Evolutionary conservation across 2,888 invertebrate genomes (phyloP).

Genomic region (Hemaris fuciformis): DNA sequence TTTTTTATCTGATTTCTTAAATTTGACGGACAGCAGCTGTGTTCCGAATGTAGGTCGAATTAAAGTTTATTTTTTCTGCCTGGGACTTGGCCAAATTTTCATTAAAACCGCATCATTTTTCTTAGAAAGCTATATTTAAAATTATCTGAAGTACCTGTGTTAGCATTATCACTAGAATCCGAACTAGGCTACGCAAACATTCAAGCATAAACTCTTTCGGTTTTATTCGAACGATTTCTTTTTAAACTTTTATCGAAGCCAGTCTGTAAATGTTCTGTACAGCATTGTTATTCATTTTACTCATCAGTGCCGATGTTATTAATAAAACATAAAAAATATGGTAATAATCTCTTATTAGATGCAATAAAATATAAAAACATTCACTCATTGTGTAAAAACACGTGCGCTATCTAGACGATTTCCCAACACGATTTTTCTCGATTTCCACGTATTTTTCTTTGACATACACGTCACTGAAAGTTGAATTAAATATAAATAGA

Average conservation of each 20-base stretch:
- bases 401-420: too few species aligned
- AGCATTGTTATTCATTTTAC: background rate
- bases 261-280: background rate
- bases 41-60: background rate
- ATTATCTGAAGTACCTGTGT: background rate
- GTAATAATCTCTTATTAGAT: too few species aligned
- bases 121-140: background rate
- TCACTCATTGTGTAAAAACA: background rate
- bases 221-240: too few species aligned
- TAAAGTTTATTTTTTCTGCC: background rate
- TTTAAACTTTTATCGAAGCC: too few species aligned
- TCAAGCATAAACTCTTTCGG: background rate
- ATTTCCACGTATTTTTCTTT: conserved; percentile 30
- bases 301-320: background rate
- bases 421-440: conserved; percentile 25
- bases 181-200: background rate
- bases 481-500: conserved; percentile 42
- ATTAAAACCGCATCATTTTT: background rate
- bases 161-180: background rate
- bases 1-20: background rate
- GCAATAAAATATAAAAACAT: background rate
- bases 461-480: conserved; percentile 23
- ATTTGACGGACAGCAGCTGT: background rate
- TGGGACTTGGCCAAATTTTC: background rate
- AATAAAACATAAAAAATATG: background rate